phyloP scores from a whole-genome alignment of 2,113 vertebrate species.

The Vulpes lagopus region DNA sequence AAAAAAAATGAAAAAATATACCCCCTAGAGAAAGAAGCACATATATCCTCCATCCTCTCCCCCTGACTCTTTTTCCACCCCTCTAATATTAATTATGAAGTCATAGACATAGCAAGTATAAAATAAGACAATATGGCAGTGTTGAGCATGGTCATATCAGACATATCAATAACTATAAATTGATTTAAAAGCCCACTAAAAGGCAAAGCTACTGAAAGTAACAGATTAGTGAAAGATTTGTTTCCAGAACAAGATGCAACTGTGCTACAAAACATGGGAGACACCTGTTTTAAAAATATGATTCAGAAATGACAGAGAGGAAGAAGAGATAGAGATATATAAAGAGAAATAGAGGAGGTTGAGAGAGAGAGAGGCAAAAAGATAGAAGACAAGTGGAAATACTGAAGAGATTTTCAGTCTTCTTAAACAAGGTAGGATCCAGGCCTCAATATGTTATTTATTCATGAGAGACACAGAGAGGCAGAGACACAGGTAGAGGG shows the following conservation, averaged over 20 bases:
- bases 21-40: background rate
- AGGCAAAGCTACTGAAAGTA: background rate
- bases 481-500: too few relatives aligned
- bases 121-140: background rate
- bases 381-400: background rate
- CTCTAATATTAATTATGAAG: background rate
- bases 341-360: background rate
- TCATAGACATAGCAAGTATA: background rate
- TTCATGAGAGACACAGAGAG: too few relatives aligned
- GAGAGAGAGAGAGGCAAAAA: background rate
- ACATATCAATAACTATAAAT: background rate
- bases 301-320: background rate
- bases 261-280: background rate
- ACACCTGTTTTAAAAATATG: background rate
- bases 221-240: background rate
- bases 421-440: background rate
- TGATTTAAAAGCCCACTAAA: background rate
- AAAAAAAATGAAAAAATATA: background rate
- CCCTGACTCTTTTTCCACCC: background rate
- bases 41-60: background rate
- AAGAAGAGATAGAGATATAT: fast-evolving
- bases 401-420: background rate
- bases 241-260: background rate
- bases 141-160: background rate
- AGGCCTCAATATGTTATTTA: background rate